Percentiles rank a stretch among this genome's conserved stretches.
phyloP scores from a whole-genome alignment of 2,113 vertebrate genomes.

The Sylvia atricapilla region DNA sequence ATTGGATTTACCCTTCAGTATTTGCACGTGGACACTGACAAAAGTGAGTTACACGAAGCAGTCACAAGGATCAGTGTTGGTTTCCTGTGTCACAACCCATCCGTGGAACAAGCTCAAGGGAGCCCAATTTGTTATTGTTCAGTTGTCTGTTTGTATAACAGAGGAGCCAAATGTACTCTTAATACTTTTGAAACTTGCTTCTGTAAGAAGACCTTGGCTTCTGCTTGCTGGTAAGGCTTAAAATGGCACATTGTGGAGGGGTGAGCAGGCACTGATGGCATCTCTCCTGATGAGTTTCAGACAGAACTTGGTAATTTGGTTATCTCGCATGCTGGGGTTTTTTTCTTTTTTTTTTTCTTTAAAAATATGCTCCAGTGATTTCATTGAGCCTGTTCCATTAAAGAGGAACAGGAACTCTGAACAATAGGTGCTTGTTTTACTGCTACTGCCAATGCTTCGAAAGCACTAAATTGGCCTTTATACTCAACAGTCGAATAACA shows the following conservation, averaged over 20 bases:
- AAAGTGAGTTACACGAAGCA: background rate
- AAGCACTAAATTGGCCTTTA: conserved; percentile 66
- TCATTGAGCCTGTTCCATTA: conserved; percentile 23
- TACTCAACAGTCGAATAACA: conserved; percentile 62
- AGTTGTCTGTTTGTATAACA: background rate
- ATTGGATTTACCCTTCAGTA: background rate
- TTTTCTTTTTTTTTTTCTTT: background rate
- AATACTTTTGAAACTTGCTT: background rate
- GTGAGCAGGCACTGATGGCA: background rate
- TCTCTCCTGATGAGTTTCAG: background rate
- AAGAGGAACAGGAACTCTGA: conserved; percentile 29
- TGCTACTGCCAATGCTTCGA: conserved; percentile 54
- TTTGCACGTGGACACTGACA: background rate
- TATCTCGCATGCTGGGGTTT: background rate
- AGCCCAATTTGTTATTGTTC: background rate
- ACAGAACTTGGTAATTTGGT: background rate
- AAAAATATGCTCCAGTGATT: background rate
- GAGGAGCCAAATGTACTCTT: background rate
- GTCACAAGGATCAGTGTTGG: background rate
- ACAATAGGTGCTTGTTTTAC: conserved; percentile 64
- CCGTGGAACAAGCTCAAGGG: background rate
- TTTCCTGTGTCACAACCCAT: background rate
- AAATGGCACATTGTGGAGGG: background rate
- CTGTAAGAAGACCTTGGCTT: background rate
- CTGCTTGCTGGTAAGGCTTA: background rate